A percentile compares a stretch with the other conserved stretches of the same genome.
Evolutionary conservation across 64 coral and sea anemone species (phyloP).

Genomic region (Actinia tenebrosa): DNA sequence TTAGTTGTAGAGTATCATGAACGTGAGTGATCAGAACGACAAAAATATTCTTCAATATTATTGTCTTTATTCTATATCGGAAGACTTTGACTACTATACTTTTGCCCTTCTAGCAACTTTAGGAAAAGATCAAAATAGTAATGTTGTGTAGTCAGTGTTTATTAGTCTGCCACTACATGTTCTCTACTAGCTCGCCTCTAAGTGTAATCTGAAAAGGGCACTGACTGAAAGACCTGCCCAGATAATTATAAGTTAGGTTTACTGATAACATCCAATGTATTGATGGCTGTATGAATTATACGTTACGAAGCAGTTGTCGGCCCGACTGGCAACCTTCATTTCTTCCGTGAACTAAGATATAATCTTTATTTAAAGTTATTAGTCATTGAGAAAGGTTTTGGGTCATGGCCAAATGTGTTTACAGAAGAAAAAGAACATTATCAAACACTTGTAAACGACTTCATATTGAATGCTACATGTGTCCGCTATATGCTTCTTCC

Average conservation of each 20-base stretch:
- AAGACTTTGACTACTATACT: background rate
- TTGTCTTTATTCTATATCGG: background rate
- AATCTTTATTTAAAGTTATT: background rate
- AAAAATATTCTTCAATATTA: too few relatives aligned
- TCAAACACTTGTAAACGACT: too few relatives aligned
- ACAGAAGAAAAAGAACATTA: background rate
- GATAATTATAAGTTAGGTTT: background rate
- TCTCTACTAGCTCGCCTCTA: background rate
- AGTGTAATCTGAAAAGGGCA: background rate
- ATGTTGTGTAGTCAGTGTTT: background rate
- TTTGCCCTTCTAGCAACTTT: background rate
- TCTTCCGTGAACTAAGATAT: too few relatives aligned
- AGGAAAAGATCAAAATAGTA: background rate
- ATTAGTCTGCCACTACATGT: background rate
- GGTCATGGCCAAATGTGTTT: background rate
- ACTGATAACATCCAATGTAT: constrained; percentile 7
- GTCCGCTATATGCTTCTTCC: too few relatives aligned
- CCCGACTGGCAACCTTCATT: background rate
- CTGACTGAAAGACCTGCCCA: background rate
- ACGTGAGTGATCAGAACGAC: too few relatives aligned
- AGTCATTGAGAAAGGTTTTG: background rate
- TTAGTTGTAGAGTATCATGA: too few relatives aligned
- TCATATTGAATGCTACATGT: too few relatives aligned
- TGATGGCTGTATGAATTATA: background rate
- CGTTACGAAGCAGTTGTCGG: background rate